Conservation (phyloP, 2,888 invertebrate genomes). For the Aphidius colemani region DNA sequence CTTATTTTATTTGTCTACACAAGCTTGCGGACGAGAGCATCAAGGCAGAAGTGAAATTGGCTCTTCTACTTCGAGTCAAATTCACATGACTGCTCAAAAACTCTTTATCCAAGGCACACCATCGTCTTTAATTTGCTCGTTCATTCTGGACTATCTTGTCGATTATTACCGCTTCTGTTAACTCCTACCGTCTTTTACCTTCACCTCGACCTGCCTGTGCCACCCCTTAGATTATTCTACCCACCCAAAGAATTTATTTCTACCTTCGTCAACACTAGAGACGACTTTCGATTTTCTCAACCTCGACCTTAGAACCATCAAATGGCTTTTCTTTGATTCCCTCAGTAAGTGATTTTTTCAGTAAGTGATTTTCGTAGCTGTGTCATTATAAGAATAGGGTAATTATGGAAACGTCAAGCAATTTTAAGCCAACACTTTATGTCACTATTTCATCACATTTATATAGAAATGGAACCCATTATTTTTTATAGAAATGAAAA, state of each 20-base stretch:
- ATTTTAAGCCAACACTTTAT: conserved; percentile 13
- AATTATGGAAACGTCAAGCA: conserved; percentile 47
- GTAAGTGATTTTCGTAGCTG: not conserved
- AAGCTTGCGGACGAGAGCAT: conserved; percentile 16
- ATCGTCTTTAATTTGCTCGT: conserved; percentile 48
- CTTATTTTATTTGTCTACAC: not conserved
- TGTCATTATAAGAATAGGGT: conserved; percentile 24
- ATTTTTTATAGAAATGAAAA: too few relatives aligned
- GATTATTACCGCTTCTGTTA: conserved; percentile 31
- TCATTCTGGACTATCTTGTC: conserved; percentile 36
- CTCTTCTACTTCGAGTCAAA: conserved; percentile 44
- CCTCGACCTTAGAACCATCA: conserved; percentile 9
- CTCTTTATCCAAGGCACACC: conserved; percentile 44
- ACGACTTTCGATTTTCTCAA: conserved; percentile 30
- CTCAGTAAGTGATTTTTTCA: conserved; percentile 21
- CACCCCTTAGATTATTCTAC: too few relatives aligned
- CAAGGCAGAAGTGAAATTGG: conserved; percentile 45
- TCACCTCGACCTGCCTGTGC: conserved; percentile 22
- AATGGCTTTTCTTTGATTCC: conserved; percentile 5
- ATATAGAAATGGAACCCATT: too few relatives aligned
- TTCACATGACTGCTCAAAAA: conserved; percentile 46
- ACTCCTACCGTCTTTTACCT: conserved; percentile 1
- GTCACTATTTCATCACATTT: too few relatives aligned
- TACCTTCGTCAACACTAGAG: conserved; percentile 18
- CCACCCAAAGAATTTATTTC: conserved; percentile 8